Evolutionary conservation across 2,113 vertebrate genomes (phyloP), one percentile per base, ranked within the genome.

Genomic region (Albula goreensis): DNA sequence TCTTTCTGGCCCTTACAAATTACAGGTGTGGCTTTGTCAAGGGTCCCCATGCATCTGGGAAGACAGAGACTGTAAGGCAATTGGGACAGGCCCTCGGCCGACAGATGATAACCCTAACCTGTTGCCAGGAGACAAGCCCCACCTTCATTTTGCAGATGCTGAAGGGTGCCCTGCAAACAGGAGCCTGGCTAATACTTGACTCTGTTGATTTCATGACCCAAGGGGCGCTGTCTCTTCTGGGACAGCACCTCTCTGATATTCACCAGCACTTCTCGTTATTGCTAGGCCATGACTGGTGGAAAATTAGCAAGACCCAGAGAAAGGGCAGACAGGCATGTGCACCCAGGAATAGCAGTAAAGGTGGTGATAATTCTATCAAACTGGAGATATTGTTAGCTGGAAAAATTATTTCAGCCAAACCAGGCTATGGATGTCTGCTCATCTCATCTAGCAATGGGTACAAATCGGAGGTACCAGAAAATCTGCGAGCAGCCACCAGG

Each of bases 101-200:
- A 77, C 96, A 96, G 51, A 90, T 97, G 85, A 94, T 97, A 66
- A 86, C 83, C 0, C 80, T 96, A 77, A 89, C 90, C 7, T 98
- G 96, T 88, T 92, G 87, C 87, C 83, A 90, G 83, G 93, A 88
- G 60, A 90, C 88, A 7, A 87, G 80, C 17, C 53, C 87, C 1
- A 6, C 4, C 19, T 91, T 94, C 83, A 70, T 98, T 87, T 91
- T 93, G 78, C 93, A 90, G 70, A 92, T 96, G 91, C 88, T 98
- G 48, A 84, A 92, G 0, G 97, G 96, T 9, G 95, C 97, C 1
- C 92, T 97, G 50, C 95, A 96, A 82, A 87, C 92, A 0, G 97
- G 97, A 2, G 95, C 96, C 0, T 96, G 95, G 96, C 91, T 98
- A 80, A 84, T 97, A 5, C 86, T 97, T 84, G 92, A 95, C 9